phyloP scores from a whole-genome alignment of 2,797 vertebrate genomes.

The Diplodus puntazzo region DNA sequence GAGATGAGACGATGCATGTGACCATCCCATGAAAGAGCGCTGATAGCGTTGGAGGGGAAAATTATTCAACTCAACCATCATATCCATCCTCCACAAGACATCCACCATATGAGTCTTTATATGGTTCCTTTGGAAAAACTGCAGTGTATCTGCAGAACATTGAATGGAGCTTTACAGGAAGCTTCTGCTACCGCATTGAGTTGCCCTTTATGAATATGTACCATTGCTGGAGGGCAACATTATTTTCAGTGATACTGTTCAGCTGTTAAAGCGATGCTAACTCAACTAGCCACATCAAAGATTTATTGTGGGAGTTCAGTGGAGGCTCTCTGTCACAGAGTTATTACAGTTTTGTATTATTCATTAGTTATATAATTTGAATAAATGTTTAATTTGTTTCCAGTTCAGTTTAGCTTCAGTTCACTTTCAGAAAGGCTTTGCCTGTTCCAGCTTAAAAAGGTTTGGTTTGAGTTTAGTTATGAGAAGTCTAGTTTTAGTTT shows the following conservation, averaged over 20 bases:
- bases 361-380: too few species aligned
- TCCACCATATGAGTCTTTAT: slow-evolving; percentile 32
- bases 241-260: slow-evolving; percentile 53
- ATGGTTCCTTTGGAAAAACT: slow-evolving; percentile 33
- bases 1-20: slow-evolving; percentile 73
- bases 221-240: slow-evolving; percentile 38
- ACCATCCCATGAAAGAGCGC: slow-evolving; percentile 74
- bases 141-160: slow-evolving; percentile 26
- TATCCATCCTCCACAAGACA: slow-evolving; percentile 41
- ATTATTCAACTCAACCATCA: slow-evolving; percentile 47
- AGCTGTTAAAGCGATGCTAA: slow-evolving; percentile 37
- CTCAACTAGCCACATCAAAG: slow-evolving; percentile 42
- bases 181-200: slow-evolving; percentile 28
- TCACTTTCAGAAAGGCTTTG: too few species aligned
- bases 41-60: slow-evolving; percentile 45
- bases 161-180: slow-evolving; percentile 30
- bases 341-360: too few species aligned
- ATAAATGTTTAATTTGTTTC: too few species aligned
- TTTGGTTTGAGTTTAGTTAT: too few species aligned
- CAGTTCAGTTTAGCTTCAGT: too few species aligned
- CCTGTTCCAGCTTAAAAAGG: too few species aligned
- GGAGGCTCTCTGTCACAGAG: slow-evolving; percentile 6
- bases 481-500: too few species aligned
- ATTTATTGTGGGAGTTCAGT: slow-evolving; percentile 51
- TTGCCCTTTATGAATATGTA: slow-evolving; percentile 43